These are phyloP conservation scores for Cylindroiulus punctatus DNA, from an alignment of 2,888 invertebrate genomes.

Conservation along the genomic window DNA sequence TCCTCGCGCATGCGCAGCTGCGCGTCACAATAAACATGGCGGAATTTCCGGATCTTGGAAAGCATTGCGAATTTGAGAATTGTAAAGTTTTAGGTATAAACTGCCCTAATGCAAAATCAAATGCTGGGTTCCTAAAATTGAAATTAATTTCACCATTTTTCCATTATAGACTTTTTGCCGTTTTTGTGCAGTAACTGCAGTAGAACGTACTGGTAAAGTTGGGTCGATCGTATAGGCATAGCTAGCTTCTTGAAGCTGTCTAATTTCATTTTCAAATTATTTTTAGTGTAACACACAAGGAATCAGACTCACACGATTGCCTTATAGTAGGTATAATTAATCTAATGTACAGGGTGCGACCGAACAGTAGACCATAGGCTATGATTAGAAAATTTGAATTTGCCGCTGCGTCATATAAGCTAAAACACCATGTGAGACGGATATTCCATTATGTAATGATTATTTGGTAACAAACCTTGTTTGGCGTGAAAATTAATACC, in stretches of 20 bases:
- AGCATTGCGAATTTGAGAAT: conserved; percentile 37
- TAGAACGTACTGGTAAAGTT: conserved; percentile 52
- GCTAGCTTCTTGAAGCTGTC: background rate
- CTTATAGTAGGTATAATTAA: background rate
- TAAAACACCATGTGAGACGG: too few relatives aligned
- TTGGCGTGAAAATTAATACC: too few relatives aligned
- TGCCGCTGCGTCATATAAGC: too few relatives aligned
- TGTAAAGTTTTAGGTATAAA: conserved; percentile 52
- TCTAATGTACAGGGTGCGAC: too few relatives aligned
- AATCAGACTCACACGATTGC: background rate
- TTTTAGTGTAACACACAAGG: conserved; percentile 11
- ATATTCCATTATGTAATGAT: too few relatives aligned
- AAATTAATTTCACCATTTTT: background rate
- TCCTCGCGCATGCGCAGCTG: background rate
- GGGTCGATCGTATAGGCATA: background rate
- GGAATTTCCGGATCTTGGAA: conserved; percentile 55
- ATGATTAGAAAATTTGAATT: too few relatives aligned
- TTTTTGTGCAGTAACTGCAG: conserved; percentile 51
- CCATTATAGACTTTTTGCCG: conserved; percentile 55
- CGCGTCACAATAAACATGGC: conserved; percentile 48
- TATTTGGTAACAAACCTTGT: too few relatives aligned
- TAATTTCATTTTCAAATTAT: background rate
- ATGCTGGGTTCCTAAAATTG: background rate
- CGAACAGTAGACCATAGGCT: too few relatives aligned
- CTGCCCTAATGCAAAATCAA: background rate